phyloP scores from a whole-genome alignment of 2,113 vertebrate species.

The Dicrurus megarhynchus region DNA sequence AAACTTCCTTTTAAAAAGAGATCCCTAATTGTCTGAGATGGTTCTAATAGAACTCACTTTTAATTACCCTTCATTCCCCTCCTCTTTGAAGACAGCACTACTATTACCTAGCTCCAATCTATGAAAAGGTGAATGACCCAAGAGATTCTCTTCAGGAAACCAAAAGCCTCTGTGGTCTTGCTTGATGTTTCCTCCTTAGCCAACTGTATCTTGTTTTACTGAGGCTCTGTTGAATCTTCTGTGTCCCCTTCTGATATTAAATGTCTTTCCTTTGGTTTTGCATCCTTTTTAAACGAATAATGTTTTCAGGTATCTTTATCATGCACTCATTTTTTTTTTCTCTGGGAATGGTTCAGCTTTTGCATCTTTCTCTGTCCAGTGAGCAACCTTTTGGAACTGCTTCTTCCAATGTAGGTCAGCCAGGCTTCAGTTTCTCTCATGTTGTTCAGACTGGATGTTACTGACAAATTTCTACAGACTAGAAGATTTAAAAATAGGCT shows the following conservation, averaged over 20 bases:
- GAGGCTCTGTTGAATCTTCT: not conserved
- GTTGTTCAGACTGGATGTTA: not conserved
- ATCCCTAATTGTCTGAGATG: not conserved
- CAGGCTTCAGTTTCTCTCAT: not conserved
- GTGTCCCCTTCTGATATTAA: not conserved
- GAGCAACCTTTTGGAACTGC: not conserved
- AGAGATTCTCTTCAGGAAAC: not conserved
- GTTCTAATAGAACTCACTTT: not conserved
- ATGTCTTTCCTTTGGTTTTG: not conserved
- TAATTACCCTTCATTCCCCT: not conserved
- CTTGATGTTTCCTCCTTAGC: not conserved
- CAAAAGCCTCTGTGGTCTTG: not conserved
- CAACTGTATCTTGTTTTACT: not conserved
- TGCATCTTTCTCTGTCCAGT: not conserved
- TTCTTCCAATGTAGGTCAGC: not conserved
- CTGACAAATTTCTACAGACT: not conserved
- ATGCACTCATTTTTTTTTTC: not conserved
- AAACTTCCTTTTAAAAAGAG: not conserved
- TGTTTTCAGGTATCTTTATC: not conserved
- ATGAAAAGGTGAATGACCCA: not conserved
- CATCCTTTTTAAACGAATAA: not conserved
- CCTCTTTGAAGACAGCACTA: not conserved
- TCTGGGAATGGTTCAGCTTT: not conserved
- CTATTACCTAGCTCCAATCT: not conserved
- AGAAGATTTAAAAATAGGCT: not conserved